Evolutionary conservation across 2,113 vertebrate genomes (phyloP), one percentile per base, ranked within the genome.

Genomic region (Telmatochromis sp.): DNA sequence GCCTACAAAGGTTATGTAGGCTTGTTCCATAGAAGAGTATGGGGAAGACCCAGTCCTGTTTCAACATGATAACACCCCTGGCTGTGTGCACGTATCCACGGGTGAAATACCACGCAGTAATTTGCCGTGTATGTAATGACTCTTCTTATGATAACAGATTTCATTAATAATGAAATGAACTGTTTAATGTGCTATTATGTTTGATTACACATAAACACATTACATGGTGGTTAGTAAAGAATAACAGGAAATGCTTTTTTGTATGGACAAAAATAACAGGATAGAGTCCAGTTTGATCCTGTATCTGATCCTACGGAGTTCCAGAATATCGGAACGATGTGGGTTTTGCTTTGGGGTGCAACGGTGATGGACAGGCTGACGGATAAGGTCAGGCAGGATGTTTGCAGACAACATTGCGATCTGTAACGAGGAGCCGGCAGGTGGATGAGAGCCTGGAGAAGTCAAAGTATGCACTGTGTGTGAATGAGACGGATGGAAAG

Each of bases 381-480:
- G 2, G n/a, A 71, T 6, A 14, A 14, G 12, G 65, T 71, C 35
- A 42, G 65, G 65, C 63, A 71, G 35, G 12, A 35, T 13, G 63
- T 42, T 71, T 40, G 12, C 12, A 42, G 11, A 71, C n/a, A 40
- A 7, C 35, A 42, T 42, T 71, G n/a, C 1, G 12, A 42, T 71
- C 65, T 71, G 65, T 71, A 71, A 21, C 3, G 35, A 71, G 63
- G 35, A 68, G 35, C 19, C 7, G 5, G 33, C 63, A 21, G 63
- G 63, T 68, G 35, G 63, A 40, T 3, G 63, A 68, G 19, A 40
- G 63, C 63, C 19, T 40, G 63, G n/a, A 68, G 63, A 40, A 14
- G 0, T 13, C 7, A n/a, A 68, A 21, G 63, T 14, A 0, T 1
- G 19, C 19, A 21, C 63, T 37, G 31, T 63, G 9, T 0, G 31